Percentiles rank a stretch among this genome's conserved stretches.
These are phyloP conservation scores for Ailuropoda melanoleuca DNA, from an alignment of 2,113 vertebrate species.

Conservation along the genomic window DNA sequence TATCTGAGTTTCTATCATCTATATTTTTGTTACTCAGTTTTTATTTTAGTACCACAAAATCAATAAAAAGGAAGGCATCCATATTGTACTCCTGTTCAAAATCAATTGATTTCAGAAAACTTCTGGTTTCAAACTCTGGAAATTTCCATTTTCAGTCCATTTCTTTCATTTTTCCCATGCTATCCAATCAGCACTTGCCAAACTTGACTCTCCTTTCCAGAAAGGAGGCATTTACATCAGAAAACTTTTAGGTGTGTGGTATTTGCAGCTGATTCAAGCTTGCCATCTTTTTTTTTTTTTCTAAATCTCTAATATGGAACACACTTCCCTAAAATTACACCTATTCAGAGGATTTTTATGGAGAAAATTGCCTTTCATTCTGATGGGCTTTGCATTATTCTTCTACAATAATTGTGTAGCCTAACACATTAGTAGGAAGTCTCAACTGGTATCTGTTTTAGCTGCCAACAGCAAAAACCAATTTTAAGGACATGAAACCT, in stretches of 20 bases:
- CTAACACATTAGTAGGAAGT: not conserved
- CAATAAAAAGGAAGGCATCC: not conserved
- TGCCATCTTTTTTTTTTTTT: not conserved
- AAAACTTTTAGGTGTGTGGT: not conserved
- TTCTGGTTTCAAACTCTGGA: not conserved
- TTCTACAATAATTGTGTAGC: not conserved
- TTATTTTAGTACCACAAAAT: not conserved
- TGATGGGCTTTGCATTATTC: not conserved
- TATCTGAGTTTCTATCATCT: not conserved
- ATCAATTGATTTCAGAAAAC: not conserved
- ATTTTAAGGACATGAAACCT: not conserved
- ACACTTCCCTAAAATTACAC: not conserved
- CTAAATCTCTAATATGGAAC: not conserved
- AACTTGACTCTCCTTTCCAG: not conserved
- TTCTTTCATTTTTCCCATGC: not conserved
- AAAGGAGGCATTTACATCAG: not conserved
- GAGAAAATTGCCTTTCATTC: not conserved
- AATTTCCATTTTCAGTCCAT: not conserved
- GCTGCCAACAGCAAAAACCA: not conserved
- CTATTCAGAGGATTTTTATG: not conserved
- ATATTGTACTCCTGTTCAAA: not conserved
- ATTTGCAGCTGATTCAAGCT: not conserved
- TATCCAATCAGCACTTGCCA: not conserved
- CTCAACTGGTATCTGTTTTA: not conserved
- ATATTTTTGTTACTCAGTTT: conserved; percentile 11